phyloP scores from a whole-genome alignment of 2,113 vertebrate species.

The Dipodomys spectabilis region DNA sequence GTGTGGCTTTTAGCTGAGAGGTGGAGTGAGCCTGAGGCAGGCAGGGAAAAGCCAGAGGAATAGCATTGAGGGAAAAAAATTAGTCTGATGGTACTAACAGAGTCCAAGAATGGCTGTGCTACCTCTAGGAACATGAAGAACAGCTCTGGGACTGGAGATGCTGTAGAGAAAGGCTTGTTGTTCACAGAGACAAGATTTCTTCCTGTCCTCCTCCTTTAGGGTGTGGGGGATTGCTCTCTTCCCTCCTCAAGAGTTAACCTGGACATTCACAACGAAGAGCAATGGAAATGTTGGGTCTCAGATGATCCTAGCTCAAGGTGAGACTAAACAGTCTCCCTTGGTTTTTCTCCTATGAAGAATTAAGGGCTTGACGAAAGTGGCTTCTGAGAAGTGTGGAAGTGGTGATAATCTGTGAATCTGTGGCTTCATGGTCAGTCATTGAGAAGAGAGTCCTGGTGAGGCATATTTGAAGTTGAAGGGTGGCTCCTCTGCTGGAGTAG shows the following conservation, averaged over 20 bases:
- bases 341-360: not conserved
- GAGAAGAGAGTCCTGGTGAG: not conserved
- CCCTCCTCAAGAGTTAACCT: not conserved
- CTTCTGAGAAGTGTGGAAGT: no score
- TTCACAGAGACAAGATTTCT: not conserved
- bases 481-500: not conserved
- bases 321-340: not conserved
- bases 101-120: not conserved
- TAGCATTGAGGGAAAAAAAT: not conserved
- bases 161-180: not conserved
- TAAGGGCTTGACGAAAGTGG: not conserved
- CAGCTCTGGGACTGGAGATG: accelerated
- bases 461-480: not conserved
- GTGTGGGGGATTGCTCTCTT: not conserved
- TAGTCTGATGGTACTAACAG: accelerated
- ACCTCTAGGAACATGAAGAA: not conserved
- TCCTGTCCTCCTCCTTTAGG: no score
- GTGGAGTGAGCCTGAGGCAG: not conserved
- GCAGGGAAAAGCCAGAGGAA: not conserved
- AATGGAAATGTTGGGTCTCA: not conserved
- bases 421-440: not conserved
- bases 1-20: not conserved
- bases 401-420: not conserved
- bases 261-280: not conserved
- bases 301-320: no score